Base-by-base conservation (phyloP, 2,113 vertebrate genomes). In the Willisornis vidua region DNA sequence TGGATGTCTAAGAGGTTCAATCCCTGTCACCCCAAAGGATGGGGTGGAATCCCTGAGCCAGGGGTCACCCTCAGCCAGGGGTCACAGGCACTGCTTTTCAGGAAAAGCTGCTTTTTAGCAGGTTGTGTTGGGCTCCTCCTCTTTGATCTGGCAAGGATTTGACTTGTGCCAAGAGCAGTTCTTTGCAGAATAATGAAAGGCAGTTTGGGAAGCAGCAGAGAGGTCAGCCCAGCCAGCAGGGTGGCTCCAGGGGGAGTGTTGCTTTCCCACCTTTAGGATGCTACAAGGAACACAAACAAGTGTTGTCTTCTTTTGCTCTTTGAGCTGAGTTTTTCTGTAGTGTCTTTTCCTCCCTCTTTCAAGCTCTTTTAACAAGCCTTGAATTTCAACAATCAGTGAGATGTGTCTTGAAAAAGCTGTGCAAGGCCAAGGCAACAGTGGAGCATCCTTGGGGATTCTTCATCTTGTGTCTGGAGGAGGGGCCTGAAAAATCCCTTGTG, bases 151-250 rank as follows among this genome's bases (percentile, higher is more conserved):
- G 35, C 46, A 73, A 49, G 19, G 29, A 33, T 62, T 70, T 57
- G 62, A n/a, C 65, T 86, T 72, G 45, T 61, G 37, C n/a, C 54
- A 86, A 41, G 26, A 66, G 45, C 59, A 43, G 18, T 48, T 57
- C 65, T 84, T 76, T 28, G 14, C 9, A 29, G 41, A 83, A 57
- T 70, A 51, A 79, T 17, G 28, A 31, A 80, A 80, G 26, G 29
- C 33, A 41, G 19, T 46, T 45, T 83, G 49, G 70, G 80, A 78
- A 49, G 33, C 41, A 45, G 17, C 58, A 48, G 65, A 66, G 46
- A 86, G 35, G 25, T 61, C 1, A 15, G 65, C 23, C 43, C 0
- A 8, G 29, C 14, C 51, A 62, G 55, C 0, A 8, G 29, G 45
- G 10, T 65, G 75, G 45, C 51, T 89, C 61, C 18, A 23, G 41